phyloP scores from a whole-genome alignment of 2,113 vertebrate species.

The Ochotona princeps region DNA sequence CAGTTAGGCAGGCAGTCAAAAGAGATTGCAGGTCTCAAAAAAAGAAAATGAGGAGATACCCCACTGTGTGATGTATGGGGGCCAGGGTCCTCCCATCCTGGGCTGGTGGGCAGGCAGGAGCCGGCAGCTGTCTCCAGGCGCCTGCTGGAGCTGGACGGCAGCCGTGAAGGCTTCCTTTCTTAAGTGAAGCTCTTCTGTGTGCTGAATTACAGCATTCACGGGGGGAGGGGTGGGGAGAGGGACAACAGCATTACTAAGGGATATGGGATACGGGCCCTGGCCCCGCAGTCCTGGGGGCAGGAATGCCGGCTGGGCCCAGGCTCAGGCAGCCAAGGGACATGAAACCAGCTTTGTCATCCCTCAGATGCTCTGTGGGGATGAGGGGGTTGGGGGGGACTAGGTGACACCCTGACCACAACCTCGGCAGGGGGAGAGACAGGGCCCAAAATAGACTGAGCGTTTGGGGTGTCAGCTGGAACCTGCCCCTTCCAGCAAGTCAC shows the following conservation, averaged over 20 bases:
- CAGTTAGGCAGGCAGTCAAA: constrained; percentile 44
- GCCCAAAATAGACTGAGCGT: constrained; percentile 66
- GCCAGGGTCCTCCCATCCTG: neutral
- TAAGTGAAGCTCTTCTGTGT: constrained; percentile 63
- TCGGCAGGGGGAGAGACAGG: constrained; percentile 35
- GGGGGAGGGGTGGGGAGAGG: neutral
- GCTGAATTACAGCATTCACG: constrained; percentile 73
- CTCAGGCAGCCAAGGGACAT: neutral
- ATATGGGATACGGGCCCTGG: constrained; percentile 1
- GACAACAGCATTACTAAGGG: constrained; percentile 64
- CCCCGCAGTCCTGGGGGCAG: neutral
- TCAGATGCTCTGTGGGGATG: neutral
- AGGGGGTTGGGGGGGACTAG: neutral
- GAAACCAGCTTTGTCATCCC: neutral
- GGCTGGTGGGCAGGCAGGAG: neutral
- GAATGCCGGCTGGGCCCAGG: neutral
- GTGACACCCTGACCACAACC: constrained; percentile 64
- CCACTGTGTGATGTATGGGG: neutral
- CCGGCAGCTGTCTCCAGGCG: constrained; percentile 40
- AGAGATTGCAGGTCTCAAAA: constrained; percentile 1
- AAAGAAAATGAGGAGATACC: constrained; percentile 7
- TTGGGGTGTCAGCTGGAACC: constrained; percentile 75
- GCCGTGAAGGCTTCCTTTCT: constrained; percentile 71
- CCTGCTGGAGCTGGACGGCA: neutral
- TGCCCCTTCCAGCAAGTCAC: constrained; percentile 73